Conservation (phyloP, 2,888 invertebrate genomes). For the Punctoribates punctum region DNA sequence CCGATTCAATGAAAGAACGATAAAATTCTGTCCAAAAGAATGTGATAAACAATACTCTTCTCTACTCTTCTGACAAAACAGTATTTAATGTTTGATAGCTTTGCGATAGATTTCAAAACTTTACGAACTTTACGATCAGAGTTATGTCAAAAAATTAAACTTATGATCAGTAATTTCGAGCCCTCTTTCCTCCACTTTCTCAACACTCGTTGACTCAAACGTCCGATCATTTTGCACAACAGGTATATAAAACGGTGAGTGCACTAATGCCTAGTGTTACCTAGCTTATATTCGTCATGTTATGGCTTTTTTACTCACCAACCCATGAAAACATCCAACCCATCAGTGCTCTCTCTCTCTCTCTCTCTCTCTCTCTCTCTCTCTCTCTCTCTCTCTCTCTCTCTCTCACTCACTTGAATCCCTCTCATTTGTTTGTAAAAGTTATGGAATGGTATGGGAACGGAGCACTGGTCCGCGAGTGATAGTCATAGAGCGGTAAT, state of each 20-base stretch:
- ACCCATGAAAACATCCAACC: constrained; percentile 15
- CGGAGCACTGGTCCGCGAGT: constrained; percentile 9
- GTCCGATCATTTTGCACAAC: constrained; percentile 2
- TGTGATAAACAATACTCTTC: constrained; percentile 17
- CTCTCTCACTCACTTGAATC: neutral
- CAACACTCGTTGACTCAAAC: neutral
- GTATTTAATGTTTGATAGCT: constrained; percentile 2
- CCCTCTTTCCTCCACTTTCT: neutral
- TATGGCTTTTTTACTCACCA: constrained; percentile 22
- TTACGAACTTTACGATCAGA: constrained; percentile 4
- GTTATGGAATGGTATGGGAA: constrained; percentile 15
- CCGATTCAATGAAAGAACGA: constrained; percentile 3
- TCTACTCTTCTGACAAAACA: constrained; percentile 13
- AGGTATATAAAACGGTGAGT: constrained; percentile 25
- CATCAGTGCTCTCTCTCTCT: neutral
- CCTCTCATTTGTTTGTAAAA: neutral
- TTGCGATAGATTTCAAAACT: neutral
- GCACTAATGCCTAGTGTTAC: constrained; percentile 10
- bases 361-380: constrained; percentile 27
- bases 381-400: constrained; percentile 17
- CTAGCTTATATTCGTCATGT: neutral
- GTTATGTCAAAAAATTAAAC: constrained; percentile 22
- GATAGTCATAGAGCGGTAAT: constrained; percentile 17
- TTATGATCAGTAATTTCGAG: constrained; percentile 26
- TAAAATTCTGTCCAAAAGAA: neutral